Evolutionary conservation across 2,113 vertebrate species (phyloP), one percentile per base, ranked within the genome.

Genomic region (Xiphias gladius): DNA sequence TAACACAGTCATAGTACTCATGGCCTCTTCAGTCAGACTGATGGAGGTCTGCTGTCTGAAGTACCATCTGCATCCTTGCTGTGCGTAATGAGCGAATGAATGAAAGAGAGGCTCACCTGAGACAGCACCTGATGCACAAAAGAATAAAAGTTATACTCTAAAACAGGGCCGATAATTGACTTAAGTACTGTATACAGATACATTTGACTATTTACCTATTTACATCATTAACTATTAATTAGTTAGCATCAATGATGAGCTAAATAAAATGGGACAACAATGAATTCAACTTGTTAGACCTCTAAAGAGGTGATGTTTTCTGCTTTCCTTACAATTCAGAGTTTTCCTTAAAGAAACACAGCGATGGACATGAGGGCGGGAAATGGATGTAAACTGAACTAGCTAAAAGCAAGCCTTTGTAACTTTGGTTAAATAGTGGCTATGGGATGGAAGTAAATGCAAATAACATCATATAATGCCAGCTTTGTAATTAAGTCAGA

Each of bases 11-110:
- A 77, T 41, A 46, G 54, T 24, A 30, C 62, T 90, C 72, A 57
- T 66, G 52, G 76, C 54, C 80, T 84, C 80, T 82, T 85, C 77
- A 73, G 39, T 62, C 66, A 82, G 83, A 67, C 66, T 86, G 81
- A 84, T 68, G 83, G 66, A 84, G 74, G 82, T 85, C 80, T 86
- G 84, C 79, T 83, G 83, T 88, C 76, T 90, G 57, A 87, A 86
- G 88, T 62, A 13, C 80, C 80, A 71, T 78, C 87, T 85, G 74
- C 64, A 63, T 62, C 66, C n/a, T 2, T 55, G 65, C 61, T 64
- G 17, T 61, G 62, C 75, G 82, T 80, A 84, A 83, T 86, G 69
- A 73, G 79, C 64, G 48, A 73, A 61, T 54, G 26, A 73, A 72
- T 69, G 55, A 75, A 76, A 46, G 79, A 79, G 84, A 70, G 22